Conservation (phyloP, 1,140 invertebrate species). For the Drosophila dunni region DNA sequence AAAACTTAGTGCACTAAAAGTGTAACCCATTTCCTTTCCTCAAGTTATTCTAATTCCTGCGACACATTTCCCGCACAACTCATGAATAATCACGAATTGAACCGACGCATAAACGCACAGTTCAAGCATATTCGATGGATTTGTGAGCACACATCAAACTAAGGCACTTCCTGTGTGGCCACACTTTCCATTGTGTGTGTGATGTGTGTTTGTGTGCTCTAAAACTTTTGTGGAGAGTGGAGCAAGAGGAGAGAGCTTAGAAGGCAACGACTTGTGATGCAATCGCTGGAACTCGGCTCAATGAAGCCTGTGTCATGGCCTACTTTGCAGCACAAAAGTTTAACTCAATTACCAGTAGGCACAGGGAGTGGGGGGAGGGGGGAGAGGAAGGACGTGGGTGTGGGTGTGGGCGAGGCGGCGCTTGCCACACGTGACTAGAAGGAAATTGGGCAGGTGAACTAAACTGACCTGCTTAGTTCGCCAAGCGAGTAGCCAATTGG, state of each 20-base stretch:
- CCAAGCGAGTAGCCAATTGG: conserved; percentile 37
- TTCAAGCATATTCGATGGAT: conserved; percentile 34
- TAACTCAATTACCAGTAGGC: conserved; percentile 71
- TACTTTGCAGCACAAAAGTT: conserved; percentile 70
- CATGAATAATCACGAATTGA: conserved; percentile 12
- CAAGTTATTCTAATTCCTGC: not conserved
- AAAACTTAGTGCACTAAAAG: no score
- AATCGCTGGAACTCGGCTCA: conserved; percentile 51
- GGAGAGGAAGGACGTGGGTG: not conserved
- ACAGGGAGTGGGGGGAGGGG: not conserved
- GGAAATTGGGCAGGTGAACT: conserved; percentile 48
- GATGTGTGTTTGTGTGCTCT: conserved; percentile 39
- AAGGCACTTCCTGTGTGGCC: conserved; percentile 56
- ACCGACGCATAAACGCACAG: conserved; percentile 44
- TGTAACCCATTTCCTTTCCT: no score
- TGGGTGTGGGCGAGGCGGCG: not conserved
- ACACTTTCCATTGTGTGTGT: conserved; percentile 50
- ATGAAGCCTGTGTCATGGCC: conserved; percentile 68
- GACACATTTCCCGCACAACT: not conserved
- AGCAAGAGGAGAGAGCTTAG: conserved; percentile 20
- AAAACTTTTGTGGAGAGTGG: conserved; percentile 65
- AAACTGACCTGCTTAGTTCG: conserved; percentile 61
- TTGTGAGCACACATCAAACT: conserved; percentile 48
- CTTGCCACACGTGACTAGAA: conserved; percentile 69
- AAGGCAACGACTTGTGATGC: conserved; percentile 61